These are phyloP conservation scores for Pica pica DNA, from an alignment of 2,113 vertebrate genomes.

Conservation along the genomic window DNA sequence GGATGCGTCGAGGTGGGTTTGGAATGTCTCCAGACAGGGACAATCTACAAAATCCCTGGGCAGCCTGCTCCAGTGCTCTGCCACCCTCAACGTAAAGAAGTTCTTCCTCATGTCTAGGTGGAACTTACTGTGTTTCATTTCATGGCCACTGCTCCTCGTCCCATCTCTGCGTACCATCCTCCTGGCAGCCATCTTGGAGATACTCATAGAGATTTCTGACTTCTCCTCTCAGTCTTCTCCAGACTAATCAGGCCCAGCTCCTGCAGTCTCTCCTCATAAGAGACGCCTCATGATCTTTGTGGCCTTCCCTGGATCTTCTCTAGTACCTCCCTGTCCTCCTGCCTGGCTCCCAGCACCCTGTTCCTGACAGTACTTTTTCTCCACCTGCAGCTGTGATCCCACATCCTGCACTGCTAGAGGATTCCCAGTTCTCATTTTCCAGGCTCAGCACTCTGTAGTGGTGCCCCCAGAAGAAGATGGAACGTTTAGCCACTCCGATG, in stretches of 20 bases:
- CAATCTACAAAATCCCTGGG: neutral
- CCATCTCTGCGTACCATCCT: neutral
- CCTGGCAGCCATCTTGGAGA: neutral
- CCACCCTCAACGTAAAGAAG: neutral
- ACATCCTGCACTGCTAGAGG: neutral
- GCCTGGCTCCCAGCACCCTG: neutral
- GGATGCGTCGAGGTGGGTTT: neutral
- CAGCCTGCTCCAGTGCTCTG: neutral
- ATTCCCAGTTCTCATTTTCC: neutral
- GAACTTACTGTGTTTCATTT: neutral
- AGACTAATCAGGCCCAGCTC: neutral
- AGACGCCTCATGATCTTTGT: neutral
- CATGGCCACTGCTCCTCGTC: neutral
- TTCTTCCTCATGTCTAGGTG: neutral
- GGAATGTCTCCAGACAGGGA: neutral
- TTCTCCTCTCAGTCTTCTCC: neutral
- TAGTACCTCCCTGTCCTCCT: neutral
- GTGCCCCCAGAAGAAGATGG: neutral
- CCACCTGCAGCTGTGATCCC: neutral
- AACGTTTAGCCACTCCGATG: fast-evolving
- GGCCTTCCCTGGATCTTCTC: neutral
- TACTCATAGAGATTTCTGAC: neutral
- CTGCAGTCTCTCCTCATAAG: neutral
- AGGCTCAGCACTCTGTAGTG: neutral
- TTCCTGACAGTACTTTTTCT: neutral